These are phyloP conservation scores for Ypsolopha scabrella DNA, from an alignment of 2,888 invertebrate species.

Conservation along the genomic window DNA sequence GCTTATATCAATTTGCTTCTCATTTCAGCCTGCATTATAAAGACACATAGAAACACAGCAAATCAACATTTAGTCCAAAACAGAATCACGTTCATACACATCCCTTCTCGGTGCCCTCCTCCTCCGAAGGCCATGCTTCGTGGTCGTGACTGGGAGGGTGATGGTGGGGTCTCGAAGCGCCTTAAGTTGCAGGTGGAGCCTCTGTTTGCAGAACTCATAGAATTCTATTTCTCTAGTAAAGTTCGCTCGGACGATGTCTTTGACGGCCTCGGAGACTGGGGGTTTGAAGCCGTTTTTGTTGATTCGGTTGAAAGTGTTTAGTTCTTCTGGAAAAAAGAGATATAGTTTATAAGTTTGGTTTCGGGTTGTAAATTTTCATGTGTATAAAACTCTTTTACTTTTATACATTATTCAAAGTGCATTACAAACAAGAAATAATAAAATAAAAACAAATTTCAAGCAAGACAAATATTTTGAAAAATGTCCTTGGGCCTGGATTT, in stretches of 20 bases:
- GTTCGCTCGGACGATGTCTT: slow-evolving; percentile 85
- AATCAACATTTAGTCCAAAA: neutral
- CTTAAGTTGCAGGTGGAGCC: slow-evolving; percentile 83
- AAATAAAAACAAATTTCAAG: too few relatives aligned
- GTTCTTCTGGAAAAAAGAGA: slow-evolving; percentile 72
- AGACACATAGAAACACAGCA: too few relatives aligned
- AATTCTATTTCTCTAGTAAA: slow-evolving; percentile 93
- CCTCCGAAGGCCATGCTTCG: slow-evolving; percentile 10
- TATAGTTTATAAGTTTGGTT: too few relatives aligned
- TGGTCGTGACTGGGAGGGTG: slow-evolving; percentile 23
- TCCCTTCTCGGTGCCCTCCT: neutral
- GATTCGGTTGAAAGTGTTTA: slow-evolving; percentile 81
- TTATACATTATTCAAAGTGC: too few relatives aligned
- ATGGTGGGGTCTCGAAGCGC: slow-evolving; percentile 73
- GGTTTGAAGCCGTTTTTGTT: slow-evolving; percentile 91
- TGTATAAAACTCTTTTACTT: too few relatives aligned
- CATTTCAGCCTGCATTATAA: too few relatives aligned
- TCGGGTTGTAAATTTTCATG: too few relatives aligned
- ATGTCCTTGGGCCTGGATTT: too few relatives aligned
- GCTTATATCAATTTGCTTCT: too few relatives aligned
- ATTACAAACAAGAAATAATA: too few relatives aligned
- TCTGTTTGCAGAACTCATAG: slow-evolving; percentile 89
- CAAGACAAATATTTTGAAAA: too few relatives aligned
- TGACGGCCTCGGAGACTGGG: slow-evolving; percentile 86
- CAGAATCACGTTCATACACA: neutral